Percentiles rank a stretch among this genome's conserved stretches.
These are phyloP conservation scores for Hycleus cichorii DNA, from an alignment of 1,140 invertebrate species.

Conservation along the genomic window DNA sequence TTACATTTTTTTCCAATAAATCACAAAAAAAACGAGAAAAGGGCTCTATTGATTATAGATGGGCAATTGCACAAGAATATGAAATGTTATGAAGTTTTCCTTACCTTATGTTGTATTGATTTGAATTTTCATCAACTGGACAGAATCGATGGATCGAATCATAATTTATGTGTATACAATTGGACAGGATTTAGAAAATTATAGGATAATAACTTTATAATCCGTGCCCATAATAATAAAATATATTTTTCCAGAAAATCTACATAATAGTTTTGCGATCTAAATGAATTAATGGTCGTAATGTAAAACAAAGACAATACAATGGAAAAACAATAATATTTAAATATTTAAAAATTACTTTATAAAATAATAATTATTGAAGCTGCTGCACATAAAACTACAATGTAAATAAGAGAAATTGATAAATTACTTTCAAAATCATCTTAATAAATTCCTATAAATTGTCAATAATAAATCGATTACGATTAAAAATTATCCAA, in stretches of 20 bases:
- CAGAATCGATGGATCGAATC: background rate
- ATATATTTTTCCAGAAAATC: conserved; percentile 25
- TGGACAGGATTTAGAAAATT: too few species aligned
- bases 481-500: conserved; percentile 10
- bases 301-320: background rate
- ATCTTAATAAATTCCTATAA: background rate
- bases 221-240: conserved; percentile 21
- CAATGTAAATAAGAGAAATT: background rate
- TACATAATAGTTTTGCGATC: conserved; percentile 21
- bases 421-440: background rate
- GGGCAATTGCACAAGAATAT: too few species aligned
- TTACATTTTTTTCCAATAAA: too few species aligned
- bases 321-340: background rate
- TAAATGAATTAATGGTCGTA: conserved; percentile 3
- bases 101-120: too few species aligned
- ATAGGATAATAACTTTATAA: background rate
- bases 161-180: background rate
- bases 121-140: too few species aligned
- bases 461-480: background rate
- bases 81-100: too few species aligned
- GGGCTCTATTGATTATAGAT: too few species aligned
- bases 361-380: background rate
- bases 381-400: background rate
- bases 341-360: background rate
- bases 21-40: too few species aligned